Base-by-base conservation (phyloP, 2,888 invertebrate species). In the Temnothorax ravouxi region DNA sequence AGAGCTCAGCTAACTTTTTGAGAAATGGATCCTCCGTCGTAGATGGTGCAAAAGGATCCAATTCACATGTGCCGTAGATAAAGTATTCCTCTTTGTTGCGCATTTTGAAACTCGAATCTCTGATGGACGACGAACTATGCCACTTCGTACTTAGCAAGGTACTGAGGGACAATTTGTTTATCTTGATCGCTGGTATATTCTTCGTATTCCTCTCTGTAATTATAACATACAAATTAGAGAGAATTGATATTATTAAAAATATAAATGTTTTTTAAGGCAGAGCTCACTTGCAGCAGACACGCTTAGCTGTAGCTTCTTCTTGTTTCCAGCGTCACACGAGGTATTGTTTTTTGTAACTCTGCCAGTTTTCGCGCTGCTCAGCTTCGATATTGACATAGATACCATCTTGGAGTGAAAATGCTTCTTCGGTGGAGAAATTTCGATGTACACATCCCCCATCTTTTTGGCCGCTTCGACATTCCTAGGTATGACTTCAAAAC, bases 11-110 rank as follows among this genome's bases (percentile, higher is more conserved):
- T 47, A 69, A 92, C 92, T 88, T 95, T 0, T 96, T 96, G 54
- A 96, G 93, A 90, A 97, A 97, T 4, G 97, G 97, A 95, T 97
- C 97, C 8, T 96, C 95, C 2, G 96, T 97, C 15, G 95, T 95
- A 8, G 95, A 95, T 0, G 96, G 95, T 9, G 95, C 95, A 92
- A 96, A 96, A 0, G 96, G 95, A 92, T 96, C 96, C 0, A 95
- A 95, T 92, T 95, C 95, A 95, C 95, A 62, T 93, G 94, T 21
- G 93, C 90, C 50, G 91, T 87, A 91, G 95, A 88, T 94, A 92
- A 92, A 91, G 3, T 59, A 47, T n/a, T 95, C 87, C 94, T 92
- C 90, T 29, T 91, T 91, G 82, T 94, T 89, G 62, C 91, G 90
- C 29, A 93, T 87, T 76, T 88, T 93, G 0, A 90, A 84, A 66